Evolutionary conservation across 2,888 invertebrate genomes (phyloP).

Genomic region (Mythimna lalbum): DNA sequence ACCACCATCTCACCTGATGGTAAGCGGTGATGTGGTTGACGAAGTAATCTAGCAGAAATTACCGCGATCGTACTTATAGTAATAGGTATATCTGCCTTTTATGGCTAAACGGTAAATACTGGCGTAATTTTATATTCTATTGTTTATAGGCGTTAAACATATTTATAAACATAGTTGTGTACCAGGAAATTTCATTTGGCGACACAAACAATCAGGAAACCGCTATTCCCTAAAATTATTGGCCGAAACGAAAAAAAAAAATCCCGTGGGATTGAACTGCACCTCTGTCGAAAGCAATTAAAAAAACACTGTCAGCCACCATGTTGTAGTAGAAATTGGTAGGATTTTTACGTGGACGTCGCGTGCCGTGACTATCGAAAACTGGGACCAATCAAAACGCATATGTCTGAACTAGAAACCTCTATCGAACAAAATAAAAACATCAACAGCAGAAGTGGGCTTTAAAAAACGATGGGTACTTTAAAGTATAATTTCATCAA

Average conservation of each 20-base stretch:
- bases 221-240: neutral
- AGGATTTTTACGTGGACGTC: constrained; percentile 26
- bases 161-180: no score
- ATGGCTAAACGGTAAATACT: no score
- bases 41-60: no score
- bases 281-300: constrained; percentile 35
- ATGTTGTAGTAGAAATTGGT: constrained; percentile 27
- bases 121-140: no score
- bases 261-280: constrained; percentile 10
- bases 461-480: neutral
- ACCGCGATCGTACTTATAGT: no score
- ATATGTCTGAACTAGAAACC: constrained; percentile 6
- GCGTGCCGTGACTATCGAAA: constrained; percentile 7
- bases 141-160: no score
- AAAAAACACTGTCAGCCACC: constrained; percentile 27
- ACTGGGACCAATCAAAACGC: constrained; percentile 3
- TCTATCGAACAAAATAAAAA: neutral
- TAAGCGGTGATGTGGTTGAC: no score
- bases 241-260: neutral
- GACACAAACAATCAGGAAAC: neutral
- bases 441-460: neutral
- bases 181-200: neutral
- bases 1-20: no score
- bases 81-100: no score
- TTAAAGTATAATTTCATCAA: neutral